Base-by-base conservation (phyloP, 2,113 vertebrate species). In the Todiramphus saurophagus region DNA sequence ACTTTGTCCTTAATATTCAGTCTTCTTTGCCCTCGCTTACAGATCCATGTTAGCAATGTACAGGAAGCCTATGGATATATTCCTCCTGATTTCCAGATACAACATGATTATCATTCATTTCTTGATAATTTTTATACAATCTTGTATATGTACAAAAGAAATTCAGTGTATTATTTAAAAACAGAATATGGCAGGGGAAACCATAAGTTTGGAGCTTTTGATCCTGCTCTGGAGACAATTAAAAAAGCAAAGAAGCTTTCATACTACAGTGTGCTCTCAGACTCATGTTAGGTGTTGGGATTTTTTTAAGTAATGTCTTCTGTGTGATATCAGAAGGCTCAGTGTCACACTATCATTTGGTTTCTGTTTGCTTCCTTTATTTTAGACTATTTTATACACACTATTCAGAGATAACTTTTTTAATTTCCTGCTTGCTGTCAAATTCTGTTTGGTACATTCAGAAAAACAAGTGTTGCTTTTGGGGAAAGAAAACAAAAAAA, bases 391-490 rank as follows among this genome's bases (percentile, higher is more conserved):
- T 90, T 91, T 74, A 94, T 76, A 93, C 46, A 55, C 44, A 28
- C 46, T 64, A 27, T 83, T 67, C 73, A 87, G 90, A 93, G 83
- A 96, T 93, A 94, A 75, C 56, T 93, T 74, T 56, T 92, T 95
- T 96, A 90, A 96, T 96, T 96, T 96, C 94, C 96, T 94, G 86
- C 73, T 80, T 82, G 60, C 67, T 90, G 83, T 93, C 90, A 96
- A 84, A 69, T 53, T 75, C 60, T 67, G 12, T 58, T 91, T 51
- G 27, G 56, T 72, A 73, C n/a, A 17, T 75, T 87, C 74, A 83
- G 62, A 50, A 85, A 89, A 81, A 76, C 23, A 21, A 55, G 39
- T 58, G 28, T 73, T 41, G 69, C 16, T 82, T 92, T 33, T 1
- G 27, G n/a, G 50, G 5, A n/a, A 62, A 19, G 46, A 21, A 51